These are phyloP conservation scores for Marisa cornuarietis DNA, from an alignment of 1,140 invertebrate genomes.

Conservation along the genomic window DNA sequence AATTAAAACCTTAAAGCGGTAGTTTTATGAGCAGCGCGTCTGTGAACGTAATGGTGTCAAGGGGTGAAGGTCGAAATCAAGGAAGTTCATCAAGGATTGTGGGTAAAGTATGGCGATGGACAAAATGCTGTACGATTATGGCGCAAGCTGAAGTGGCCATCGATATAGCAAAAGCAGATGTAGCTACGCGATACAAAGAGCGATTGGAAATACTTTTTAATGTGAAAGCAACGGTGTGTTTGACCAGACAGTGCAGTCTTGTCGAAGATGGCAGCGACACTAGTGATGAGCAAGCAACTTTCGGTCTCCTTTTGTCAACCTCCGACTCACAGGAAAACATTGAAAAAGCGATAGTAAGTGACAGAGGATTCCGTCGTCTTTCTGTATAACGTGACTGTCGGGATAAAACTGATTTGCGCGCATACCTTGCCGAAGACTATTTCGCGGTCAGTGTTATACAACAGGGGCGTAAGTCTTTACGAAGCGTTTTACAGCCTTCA, in stretches of 20 bases:
- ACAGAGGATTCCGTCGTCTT: neutral
- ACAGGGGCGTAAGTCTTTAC: neutral
- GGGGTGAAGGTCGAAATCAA: neutral
- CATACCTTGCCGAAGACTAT: neutral
- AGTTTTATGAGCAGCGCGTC: too few species aligned
- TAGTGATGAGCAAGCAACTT: slow-evolving; percentile 1
- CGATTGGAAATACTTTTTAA: slow-evolving; percentile 6
- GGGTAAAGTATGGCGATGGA: slow-evolving; percentile 3
- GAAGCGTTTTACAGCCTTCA: neutral
- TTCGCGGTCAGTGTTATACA: neutral
- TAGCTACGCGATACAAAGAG: slow-evolving; percentile 13
- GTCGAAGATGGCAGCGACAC: slow-evolving; percentile 1
- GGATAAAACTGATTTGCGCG: neutral
- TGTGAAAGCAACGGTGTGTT: neutral
- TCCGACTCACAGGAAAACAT: slow-evolving; percentile 16
- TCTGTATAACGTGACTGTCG: neutral
- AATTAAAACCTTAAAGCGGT: too few species aligned
- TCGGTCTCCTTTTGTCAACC: slow-evolving; percentile 17
- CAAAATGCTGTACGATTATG: slow-evolving; percentile 16
- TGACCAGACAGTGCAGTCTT: neutral
- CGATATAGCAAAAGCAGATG: slow-evolving; percentile 4
- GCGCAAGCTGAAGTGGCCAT: slow-evolving; percentile 15
- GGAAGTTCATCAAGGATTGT: neutral
- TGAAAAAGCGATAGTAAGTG: slow-evolving; percentile 24
- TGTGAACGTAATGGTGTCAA: neutral